A percentile compares a stretch with the other conserved stretches of the same genome.
These are phyloP conservation scores for Ephydatia muelleri DNA, from an alignment of 37 sponge, comb jelly and placozoan species.

Conservation along the genomic window DNA sequence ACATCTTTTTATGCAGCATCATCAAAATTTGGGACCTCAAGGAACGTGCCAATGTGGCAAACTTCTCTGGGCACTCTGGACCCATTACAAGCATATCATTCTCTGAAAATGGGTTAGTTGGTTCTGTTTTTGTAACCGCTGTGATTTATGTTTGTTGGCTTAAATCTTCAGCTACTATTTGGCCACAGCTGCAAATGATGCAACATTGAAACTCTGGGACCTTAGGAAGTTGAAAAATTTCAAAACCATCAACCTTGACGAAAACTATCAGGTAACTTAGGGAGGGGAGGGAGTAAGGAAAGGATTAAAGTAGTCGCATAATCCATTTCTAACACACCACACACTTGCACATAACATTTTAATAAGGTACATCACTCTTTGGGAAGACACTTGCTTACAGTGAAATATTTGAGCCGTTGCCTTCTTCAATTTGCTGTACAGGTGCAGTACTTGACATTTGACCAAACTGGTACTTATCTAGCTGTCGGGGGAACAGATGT, in stretches of 20 bases:
- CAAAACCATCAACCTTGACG: conserved; percentile 87
- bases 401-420: neutral
- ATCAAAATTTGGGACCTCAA: conserved; percentile 99
- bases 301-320: neutral
- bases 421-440: conserved; percentile 11
- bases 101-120: conserved; percentile 96
- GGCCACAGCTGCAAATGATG: conserved; percentile 94
- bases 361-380: no score
- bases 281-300: neutral
- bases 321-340: no score
- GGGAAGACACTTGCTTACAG: no score
- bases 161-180: conserved; percentile 80
- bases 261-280: conserved; percentile 72
- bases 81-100: conserved; percentile 90
- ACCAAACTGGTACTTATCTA: conserved; percentile 94
- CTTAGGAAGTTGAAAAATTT: conserved; percentile 98
- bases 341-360: no score
- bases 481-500: conserved; percentile 93
- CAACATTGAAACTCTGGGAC: conserved; percentile 96
- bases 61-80: conserved; percentile 96
- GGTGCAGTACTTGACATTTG: conserved; percentile 87
- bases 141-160: neutral
- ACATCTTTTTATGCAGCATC: conserved; percentile 51
- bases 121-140: neutral
- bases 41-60: conserved; percentile 96